These are phyloP conservation scores for Leptinotarsa undecemlineata DNA, from an alignment of 1,140 invertebrate species.

Conservation along the genomic window DNA sequence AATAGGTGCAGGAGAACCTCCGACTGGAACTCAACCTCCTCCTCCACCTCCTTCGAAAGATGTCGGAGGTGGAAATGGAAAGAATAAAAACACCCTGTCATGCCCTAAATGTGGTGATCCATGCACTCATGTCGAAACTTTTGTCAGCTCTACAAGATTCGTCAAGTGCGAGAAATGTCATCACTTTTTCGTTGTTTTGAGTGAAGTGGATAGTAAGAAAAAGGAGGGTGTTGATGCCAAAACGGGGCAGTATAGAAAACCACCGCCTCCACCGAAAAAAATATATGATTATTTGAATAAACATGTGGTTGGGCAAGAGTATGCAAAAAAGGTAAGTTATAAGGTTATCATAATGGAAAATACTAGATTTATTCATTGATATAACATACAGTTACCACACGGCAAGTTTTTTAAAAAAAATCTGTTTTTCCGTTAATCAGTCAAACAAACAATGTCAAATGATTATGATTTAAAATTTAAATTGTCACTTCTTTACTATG, in stretches of 20 bases:
- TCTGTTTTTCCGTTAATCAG: too few species aligned
- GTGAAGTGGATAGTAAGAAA: constrained; percentile 87
- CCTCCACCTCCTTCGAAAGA: constrained; percentile 37
- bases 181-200: constrained; percentile 96
- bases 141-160: constrained; percentile 92
- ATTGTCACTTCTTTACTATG: too few species aligned
- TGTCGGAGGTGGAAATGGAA: constrained; percentile 44
- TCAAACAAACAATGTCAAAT: too few species aligned
- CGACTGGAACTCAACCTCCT: constrained; percentile 33
- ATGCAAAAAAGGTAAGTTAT: constrained; percentile 83
- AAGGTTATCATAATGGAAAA: not conserved
- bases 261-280: constrained; percentile 93
- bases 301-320: constrained; percentile 96
- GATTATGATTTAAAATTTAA: too few species aligned
- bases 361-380: not conserved
- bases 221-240: constrained; percentile 77
- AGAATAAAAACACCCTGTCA: constrained; percentile 69
- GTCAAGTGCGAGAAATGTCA: constrained; percentile 98
- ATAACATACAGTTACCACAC: too few species aligned
- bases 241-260: constrained; percentile 71
- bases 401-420: too few species aligned
- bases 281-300: constrained; percentile 95
- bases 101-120: constrained; percentile 96
- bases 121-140: constrained; percentile 94
- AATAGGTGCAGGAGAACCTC: constrained; percentile 47